A percentile compares a stretch with the other conserved stretches of the same genome.
Evolutionary conservation across 2,888 invertebrate genomes (phyloP).

Genomic region (Morpho achilles): DNA sequence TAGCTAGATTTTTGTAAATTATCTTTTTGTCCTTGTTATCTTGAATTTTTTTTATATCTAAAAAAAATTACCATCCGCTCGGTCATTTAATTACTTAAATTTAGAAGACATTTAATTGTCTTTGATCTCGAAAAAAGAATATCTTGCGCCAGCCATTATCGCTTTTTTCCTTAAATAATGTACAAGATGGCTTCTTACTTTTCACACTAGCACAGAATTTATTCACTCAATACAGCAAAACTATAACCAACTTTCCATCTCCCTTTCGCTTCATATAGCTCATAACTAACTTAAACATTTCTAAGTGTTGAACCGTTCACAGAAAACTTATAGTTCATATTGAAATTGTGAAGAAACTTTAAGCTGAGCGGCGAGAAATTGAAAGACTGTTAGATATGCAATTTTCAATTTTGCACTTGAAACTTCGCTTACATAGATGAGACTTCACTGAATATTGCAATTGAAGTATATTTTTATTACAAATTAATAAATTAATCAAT

Average conservation of each 20-base stretch:
- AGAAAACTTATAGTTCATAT: slow-evolving; percentile 20
- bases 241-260: slow-evolving; percentile 5
- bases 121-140: too few relatives aligned
- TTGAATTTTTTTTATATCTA: too few relatives aligned
- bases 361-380: slow-evolving; percentile 10
- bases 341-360: slow-evolving; percentile 21
- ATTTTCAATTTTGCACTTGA: slow-evolving; percentile 16
- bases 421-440: slow-evolving; percentile 7
- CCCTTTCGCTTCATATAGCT: slow-evolving; percentile 7
- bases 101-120: too few relatives aligned
- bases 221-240: background rate
- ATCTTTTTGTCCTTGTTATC: too few relatives aligned
- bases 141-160: slow-evolving; percentile 12
- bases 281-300: slow-evolving; percentile 10
- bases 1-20: too few relatives aligned
- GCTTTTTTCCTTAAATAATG: slow-evolving; percentile 5
- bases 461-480: too few relatives aligned
- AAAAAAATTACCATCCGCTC: too few relatives aligned
- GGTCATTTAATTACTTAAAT: too few relatives aligned
- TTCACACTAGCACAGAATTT: too few relatives aligned
- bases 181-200: too few relatives aligned
- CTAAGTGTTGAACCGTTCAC: slow-evolving; percentile 17
- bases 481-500: too few relatives aligned
- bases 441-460: slow-evolving; percentile 1
- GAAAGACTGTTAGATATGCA: slow-evolving; percentile 22